Conservation (phyloP, 1,140 invertebrate species). For the Charaxes varanes region DNA sequence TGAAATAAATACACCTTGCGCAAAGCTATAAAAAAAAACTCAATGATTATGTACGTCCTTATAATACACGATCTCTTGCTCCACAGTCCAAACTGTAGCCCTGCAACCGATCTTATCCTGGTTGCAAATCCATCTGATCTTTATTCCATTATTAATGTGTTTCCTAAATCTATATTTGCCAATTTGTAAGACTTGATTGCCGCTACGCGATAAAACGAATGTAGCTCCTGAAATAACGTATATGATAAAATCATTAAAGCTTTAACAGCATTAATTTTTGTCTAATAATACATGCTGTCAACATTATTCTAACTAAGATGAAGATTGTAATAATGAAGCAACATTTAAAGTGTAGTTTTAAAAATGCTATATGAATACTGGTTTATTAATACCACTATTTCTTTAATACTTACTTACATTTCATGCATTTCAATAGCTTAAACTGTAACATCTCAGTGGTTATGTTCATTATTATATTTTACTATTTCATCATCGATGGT, state of each 20-base stretch:
- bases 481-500: conserved; percentile 28
- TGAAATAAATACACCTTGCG: too few relatives aligned
- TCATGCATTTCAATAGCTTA: too few relatives aligned
- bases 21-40: background rate
- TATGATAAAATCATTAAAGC: too few relatives aligned
- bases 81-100: conserved; percentile 24
- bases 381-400: too few relatives aligned
- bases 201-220: background rate
- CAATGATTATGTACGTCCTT: conserved; percentile 3
- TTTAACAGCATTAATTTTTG: too few relatives aligned
- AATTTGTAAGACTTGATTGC: conserved; percentile 6
- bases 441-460: conserved; percentile 19
- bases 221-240: conserved; percentile 2
- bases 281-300: too few relatives aligned
- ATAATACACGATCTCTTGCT: conserved; percentile 16
- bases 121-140: conserved; percentile 30
- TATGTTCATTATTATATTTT: conserved; percentile 18
- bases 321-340: too few relatives aligned
- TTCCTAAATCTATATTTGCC: conserved; percentile 6
- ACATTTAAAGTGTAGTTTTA: too few relatives aligned
- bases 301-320: too few relatives aligned
- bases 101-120: conserved; percentile 26
- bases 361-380: too few relatives aligned
- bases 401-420: too few relatives aligned
- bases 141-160: background rate